Base-by-base conservation (phyloP, 1,140 invertebrate genomes). In the Pogonognathellus flavescens region DNA sequence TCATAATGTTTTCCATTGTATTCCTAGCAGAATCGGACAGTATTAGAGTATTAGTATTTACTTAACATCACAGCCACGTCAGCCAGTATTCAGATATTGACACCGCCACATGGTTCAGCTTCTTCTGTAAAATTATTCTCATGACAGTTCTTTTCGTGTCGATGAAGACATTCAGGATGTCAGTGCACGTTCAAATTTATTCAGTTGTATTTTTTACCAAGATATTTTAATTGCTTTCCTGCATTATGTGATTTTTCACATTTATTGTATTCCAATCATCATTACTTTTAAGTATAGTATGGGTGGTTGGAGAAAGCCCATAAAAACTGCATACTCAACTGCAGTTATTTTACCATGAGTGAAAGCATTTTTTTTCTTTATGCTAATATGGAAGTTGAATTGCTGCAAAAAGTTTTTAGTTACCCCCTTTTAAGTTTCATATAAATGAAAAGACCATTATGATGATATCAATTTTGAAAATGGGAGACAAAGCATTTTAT, bases 1-100 rank as follows among this genome's bases (percentile, higher is more conserved):
- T 66, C 62, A 66, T 25, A 66, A 66, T 66, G 62, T 66, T 66
- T 76, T 76, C 70, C 41, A 76, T 76, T 76, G 70, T 76, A 76
- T 76, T 76, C 70, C 49, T 49, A 76, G 31, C 25, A 50, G 70
- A 41, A n/a, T 14, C 41, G 49, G 70, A 76, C 70, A 76, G 70
- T 41, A 20, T 31, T 66, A 76, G n/a, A 76, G 41, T 76, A 76
- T 72, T 72, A 72, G n/a, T 72, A 49, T 76, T 49, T 76, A 76
- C 70, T 76, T 76, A 41, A 76, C 25, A n/a, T 16, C 41, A n/a
- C 11, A 57, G n/a, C 14, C 70, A 76, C 70, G 49, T 76, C 31
- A 50, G 16, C 25, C 7, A 9, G 25, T 16, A 50, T 10, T 49
- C 41, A 49, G 70, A 76, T 31, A 76, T 7, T 76, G 70, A 76